phyloP scores from a whole-genome alignment of 2,797 vertebrate genomes.

The Oreortyx pictus region DNA sequence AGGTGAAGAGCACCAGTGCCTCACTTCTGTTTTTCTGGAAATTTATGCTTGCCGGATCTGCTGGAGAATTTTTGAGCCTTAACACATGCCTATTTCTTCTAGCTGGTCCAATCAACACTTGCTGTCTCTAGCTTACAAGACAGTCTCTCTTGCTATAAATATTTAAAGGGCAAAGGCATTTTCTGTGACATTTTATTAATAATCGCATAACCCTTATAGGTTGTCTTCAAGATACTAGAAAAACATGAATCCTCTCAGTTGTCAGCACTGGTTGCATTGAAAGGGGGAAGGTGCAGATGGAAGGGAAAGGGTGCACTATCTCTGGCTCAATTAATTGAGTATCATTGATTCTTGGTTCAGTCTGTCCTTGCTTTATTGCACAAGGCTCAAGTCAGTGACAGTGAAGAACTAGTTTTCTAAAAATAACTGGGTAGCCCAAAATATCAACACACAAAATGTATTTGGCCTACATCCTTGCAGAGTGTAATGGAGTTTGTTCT shows the following conservation, averaged over 20 bases:
- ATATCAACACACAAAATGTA: background rate
- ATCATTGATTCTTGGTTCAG: background rate
- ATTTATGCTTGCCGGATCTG: background rate
- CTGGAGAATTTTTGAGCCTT: background rate
- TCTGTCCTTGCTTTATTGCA: background rate
- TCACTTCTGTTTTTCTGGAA: background rate
- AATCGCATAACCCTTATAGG: background rate
- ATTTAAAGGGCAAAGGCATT: background rate
- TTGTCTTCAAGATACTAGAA: background rate
- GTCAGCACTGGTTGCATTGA: background rate
- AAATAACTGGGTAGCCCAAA: background rate
- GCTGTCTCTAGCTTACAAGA: background rate
- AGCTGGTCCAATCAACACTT: background rate
- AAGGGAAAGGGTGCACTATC: background rate
- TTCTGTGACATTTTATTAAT: constrained; percentile 32
- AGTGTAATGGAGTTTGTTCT: background rate
- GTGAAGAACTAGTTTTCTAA: background rate
- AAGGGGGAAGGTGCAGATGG: background rate
- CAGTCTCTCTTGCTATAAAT: background rate
- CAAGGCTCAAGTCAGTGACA: background rate
- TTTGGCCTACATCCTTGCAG: background rate
- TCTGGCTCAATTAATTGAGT: background rate
- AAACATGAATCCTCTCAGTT: background rate
- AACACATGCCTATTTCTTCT: background rate
- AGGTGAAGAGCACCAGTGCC: rapidly evolving